These are phyloP conservation scores for Lonchura striata DNA, from an alignment of 2,113 vertebrate species.

Conservation along the genomic window DNA sequence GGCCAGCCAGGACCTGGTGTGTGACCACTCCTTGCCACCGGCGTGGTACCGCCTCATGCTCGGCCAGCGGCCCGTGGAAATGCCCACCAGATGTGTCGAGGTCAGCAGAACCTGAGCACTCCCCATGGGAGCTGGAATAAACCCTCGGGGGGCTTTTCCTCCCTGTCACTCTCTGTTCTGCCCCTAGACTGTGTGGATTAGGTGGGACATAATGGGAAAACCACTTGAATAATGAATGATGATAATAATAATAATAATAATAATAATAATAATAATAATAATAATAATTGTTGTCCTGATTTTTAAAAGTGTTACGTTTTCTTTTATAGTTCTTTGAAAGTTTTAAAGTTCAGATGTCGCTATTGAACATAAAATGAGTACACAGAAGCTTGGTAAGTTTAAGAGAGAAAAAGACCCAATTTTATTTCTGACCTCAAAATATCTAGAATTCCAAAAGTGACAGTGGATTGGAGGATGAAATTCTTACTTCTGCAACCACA, in stretches of 20 bases:
- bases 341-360: too few species aligned
- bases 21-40: slow-evolving; percentile 81
- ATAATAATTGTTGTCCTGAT: too few species aligned
- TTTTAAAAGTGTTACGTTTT: too few species aligned
- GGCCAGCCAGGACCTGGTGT: slow-evolving; percentile 78
- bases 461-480: too few species aligned
- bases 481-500: too few species aligned
- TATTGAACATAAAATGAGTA: too few species aligned
- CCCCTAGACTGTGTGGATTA: neutral
- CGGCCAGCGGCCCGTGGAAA: slow-evolving; percentile 81
- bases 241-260: neutral
- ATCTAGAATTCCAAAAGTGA: too few species aligned
- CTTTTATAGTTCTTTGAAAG: too few species aligned
- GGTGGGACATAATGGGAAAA: neutral
- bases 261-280: neutral
- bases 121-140: neutral
- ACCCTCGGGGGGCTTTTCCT: neutral
- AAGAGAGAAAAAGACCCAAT: too few species aligned
- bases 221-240: too few species aligned
- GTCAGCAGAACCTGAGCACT: slow-evolving; percentile 57
- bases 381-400: too few species aligned
- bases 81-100: slow-evolving; percentile 88
- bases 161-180: neutral
- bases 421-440: too few species aligned
- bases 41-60: slow-evolving; percentile 88